Evolutionary conservation across 2,113 vertebrate genomes (phyloP).

Genomic region (Carassius auratus): DNA sequence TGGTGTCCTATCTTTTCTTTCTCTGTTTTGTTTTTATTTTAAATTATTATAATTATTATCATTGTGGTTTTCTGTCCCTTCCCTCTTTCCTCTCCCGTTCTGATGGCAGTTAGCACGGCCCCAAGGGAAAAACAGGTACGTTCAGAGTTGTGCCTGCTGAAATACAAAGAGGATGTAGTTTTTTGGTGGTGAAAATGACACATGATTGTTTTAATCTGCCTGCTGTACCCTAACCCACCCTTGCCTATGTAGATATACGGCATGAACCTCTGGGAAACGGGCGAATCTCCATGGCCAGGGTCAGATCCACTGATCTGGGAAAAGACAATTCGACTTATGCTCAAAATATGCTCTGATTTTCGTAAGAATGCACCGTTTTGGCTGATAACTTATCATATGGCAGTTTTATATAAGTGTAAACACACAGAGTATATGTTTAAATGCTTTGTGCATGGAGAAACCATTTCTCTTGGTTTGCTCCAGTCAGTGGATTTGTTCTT

Average conservation of each 20-base stretch:
- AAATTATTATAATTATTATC: constrained; percentile 50
- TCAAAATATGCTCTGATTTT: neutral
- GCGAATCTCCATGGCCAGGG: neutral
- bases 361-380: neutral
- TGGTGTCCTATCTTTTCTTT: constrained; percentile 57
- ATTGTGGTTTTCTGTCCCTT: constrained; percentile 53
- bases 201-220: constrained; percentile 35
- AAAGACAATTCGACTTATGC: neutral
- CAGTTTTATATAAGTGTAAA: neutral
- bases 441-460: neutral
- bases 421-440: neutral
- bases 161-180: constrained; percentile 50
- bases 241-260: neutral
- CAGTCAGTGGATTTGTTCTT: constrained; percentile 42
- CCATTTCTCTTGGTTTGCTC: neutral
- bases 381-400: neutral
- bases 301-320: constrained; percentile 42
- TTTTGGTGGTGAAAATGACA: constrained; percentile 50
- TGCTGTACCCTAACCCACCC: constrained; percentile 35
- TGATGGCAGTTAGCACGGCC: constrained; percentile 84
- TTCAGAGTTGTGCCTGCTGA: constrained; percentile 60
- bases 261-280: constrained; percentile 9
- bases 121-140: constrained; percentile 84
- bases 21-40: constrained; percentile 39
- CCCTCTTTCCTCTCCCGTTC: constrained; percentile 51